Conservation (phyloP, 2,888 invertebrate genomes). For the Selenia dentaria region DNA sequence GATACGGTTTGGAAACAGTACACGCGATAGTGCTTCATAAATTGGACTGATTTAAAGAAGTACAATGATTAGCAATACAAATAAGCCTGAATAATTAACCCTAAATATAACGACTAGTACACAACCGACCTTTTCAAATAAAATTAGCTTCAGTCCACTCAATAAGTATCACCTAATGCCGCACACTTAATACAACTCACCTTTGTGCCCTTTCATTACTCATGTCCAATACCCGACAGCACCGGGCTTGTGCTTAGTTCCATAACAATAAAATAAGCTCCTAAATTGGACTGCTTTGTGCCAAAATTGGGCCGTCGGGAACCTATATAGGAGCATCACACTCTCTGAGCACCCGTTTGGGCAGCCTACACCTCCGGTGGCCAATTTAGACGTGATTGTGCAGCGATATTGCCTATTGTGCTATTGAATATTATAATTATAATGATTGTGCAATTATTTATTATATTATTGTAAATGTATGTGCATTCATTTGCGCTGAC, state of each 20-base stretch:
- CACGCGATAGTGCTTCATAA: too few relatives aligned
- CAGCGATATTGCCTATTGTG: slow-evolving; percentile 28
- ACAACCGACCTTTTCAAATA: too few relatives aligned
- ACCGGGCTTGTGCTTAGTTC: slow-evolving; percentile 9
- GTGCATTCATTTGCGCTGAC: too few relatives aligned
- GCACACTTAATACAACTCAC: slow-evolving; percentile 2
- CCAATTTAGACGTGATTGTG: slow-evolving; percentile 22
- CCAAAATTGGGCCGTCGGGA: slow-evolving; percentile 24
- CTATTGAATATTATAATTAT: slow-evolving; percentile 9
- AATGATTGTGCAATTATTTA: not conserved
- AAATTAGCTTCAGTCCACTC: not conserved
- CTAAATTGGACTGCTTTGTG: slow-evolving; percentile 26
- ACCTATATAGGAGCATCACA: slow-evolving; percentile 30
- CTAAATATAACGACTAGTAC: too few relatives aligned
- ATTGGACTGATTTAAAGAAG: too few relatives aligned
- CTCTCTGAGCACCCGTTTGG: slow-evolving; percentile 24
- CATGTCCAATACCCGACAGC: slow-evolving; percentile 15
- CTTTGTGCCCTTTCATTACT: slow-evolving; percentile 24
- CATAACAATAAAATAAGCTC: slow-evolving; percentile 32
- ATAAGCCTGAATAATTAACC: too few relatives aligned
- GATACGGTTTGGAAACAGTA: too few relatives aligned
- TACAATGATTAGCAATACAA: too few relatives aligned
- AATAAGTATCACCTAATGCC: slow-evolving; percentile 3
- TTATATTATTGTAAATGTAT: not conserved
- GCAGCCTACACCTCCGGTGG: slow-evolving; percentile 24